These are phyloP conservation scores for Drosophila fulvimacula DNA, from an alignment of 2,888 invertebrate genomes.

Conservation along the genomic window DNA sequence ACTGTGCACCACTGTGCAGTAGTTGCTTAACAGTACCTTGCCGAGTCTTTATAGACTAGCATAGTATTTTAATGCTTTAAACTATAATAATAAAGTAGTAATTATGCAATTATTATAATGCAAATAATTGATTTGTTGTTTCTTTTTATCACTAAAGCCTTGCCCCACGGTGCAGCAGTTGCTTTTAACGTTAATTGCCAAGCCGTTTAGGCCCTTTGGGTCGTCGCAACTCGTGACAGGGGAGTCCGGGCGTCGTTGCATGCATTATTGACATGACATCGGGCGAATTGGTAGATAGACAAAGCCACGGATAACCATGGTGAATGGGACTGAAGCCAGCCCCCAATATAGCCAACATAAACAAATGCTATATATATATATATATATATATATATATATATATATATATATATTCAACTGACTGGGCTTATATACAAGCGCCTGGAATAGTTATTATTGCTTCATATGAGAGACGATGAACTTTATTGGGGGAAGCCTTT, in stretches of 20 bases:
- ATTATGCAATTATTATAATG: too few relatives aligned
- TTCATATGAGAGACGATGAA: conserved; percentile 49
- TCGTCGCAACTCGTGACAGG: conserved; percentile 9
- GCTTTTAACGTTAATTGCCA: conserved; percentile 65
- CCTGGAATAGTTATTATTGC: conserved; percentile 41
- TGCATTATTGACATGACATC: conserved; percentile 75
- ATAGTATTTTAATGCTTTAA: too few relatives aligned
- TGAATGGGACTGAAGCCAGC: conserved; percentile 53
- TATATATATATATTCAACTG: neutral
- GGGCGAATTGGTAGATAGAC: conserved; percentile 72
- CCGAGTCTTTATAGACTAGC: too few relatives aligned
- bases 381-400: neutral
- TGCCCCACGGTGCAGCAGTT: conserved; percentile 31
- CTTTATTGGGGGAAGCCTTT: conserved; percentile 30
- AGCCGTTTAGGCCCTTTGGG: conserved; percentile 28
- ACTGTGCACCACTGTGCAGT: neutral
- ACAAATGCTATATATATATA: too few relatives aligned
- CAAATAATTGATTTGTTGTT: neutral
- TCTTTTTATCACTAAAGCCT: neutral
- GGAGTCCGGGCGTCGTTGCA: conserved; percentile 51
- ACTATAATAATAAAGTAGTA: too few relatives aligned
- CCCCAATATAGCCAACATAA: conserved; percentile 14
- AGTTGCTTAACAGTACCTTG: too few relatives aligned
- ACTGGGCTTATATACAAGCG: conserved; percentile 10
- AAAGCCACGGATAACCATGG: conserved; percentile 77